These are phyloP conservation scores for Alcis repandata DNA, from an alignment of 2,888 invertebrate species.

Conservation along the genomic window DNA sequence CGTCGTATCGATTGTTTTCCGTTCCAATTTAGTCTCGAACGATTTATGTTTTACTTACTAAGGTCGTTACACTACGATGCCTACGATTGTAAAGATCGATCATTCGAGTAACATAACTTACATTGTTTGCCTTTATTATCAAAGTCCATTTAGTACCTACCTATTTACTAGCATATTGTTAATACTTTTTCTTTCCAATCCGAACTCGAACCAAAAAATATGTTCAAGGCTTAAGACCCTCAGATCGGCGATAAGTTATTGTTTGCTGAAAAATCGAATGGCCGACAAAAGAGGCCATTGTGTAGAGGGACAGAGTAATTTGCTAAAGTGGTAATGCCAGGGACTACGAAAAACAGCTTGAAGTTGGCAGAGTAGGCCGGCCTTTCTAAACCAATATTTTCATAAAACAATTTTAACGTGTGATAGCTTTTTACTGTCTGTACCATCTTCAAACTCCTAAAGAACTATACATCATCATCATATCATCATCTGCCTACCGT, in stretches of 20 bases:
- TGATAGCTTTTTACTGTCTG: not conserved
- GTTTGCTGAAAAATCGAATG: slow-evolving; percentile 64
- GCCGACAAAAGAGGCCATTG: slow-evolving; percentile 63
- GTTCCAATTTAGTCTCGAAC: slow-evolving; percentile 24
- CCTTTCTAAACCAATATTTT: not conserved
- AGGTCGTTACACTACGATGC: slow-evolving; percentile 1
- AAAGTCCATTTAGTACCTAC: not conserved
- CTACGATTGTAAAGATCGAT: not conserved
- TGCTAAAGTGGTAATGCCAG: slow-evolving; percentile 71
- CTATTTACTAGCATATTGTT: not conserved
- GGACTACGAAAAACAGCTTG: slow-evolving; percentile 26
- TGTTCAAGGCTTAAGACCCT: slow-evolving; percentile 38
- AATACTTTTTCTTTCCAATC: slow-evolving; percentile 21
- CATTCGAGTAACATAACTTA: not conserved
- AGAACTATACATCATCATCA: too few relatives aligned
- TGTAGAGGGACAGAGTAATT: slow-evolving; percentile 67
- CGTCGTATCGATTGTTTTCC: slow-evolving; percentile 37
- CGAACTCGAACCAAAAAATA: slow-evolving; percentile 16
- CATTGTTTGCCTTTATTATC: not conserved
- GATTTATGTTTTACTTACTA: slow-evolving; percentile 34
- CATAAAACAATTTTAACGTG: not conserved
- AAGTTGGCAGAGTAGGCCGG: slow-evolving; percentile 8
- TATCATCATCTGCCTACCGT: too few relatives aligned
- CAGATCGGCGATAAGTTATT: slow-evolving; percentile 56
- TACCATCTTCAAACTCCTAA: not conserved